Base-by-base conservation (phyloP, 2,797 vertebrate genomes). In the Ispidina lecontei region DNA sequence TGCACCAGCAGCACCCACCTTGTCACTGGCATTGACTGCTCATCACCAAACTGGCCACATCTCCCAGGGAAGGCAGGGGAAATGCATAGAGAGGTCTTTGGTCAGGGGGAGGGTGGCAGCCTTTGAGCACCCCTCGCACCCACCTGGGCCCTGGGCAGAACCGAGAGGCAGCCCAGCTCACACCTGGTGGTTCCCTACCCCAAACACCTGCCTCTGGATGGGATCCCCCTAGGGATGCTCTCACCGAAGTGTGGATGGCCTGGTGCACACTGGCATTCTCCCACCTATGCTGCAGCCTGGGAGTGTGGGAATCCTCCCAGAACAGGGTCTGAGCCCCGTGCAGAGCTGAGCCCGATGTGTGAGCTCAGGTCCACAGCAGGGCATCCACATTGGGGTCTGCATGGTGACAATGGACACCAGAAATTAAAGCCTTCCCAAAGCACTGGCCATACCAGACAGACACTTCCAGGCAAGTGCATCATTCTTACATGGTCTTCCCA, bases 81-180 rank as follows among this genome's bases (percentile, higher is more conserved):
- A 95, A 96, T 93, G 96, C 94, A 96, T 89, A 92, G 94, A 95
- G 89, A 87, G 93, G 90, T 94, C 95, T 96, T 96, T 96, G 96
- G 94, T 95, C 68, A 86, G 83, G 89, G 91, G 87, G 83, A 71
- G 54, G 87, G 58, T 6, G 3, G 72, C 31, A 31, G 74, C 58
- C 35, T 25, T 35, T 3, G 4, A 47, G 64, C 20, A 31, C 51
- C n/a, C 41, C 68, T 71, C 4, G 4, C 9, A 9, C 51, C 41
- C 15, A 7, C 58, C 67, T 4, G 0, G 47, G 33, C 43, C 41
- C 28, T 5, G 5, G 60, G 75, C 52, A 49, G 69, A 33, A 16
- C 44, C 2, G 7, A 3, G 4, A 37, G 25, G 89, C 77, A 54
- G 58, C 47, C 67, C 9, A 20, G 59, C 26, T 43, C 10, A 3